Percentiles rank a stretch among this genome's conserved stretches.
Conservation (phyloP, 2,113 vertebrate species). For the Syngnathoides biaculeatus region DNA sequence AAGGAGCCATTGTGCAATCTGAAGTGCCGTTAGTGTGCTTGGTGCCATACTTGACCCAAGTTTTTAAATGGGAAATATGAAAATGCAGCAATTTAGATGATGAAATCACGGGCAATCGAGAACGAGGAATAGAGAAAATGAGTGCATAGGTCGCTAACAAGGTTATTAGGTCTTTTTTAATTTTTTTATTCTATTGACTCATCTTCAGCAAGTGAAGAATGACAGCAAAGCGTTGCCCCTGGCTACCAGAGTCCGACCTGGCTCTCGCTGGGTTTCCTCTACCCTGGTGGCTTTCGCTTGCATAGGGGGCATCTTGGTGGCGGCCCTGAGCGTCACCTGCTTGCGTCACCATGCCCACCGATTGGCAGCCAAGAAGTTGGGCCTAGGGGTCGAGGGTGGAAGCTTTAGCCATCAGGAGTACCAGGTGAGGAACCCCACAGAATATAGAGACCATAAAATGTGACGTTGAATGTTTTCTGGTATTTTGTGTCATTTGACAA, state of each 20-base stretch:
- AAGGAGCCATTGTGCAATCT: too few relatives aligned
- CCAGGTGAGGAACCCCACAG: constrained; percentile 75
- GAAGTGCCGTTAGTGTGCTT: too few relatives aligned
- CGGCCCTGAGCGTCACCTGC: constrained; percentile 78
- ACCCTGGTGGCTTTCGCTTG: constrained; percentile 84
- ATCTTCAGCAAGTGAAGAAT: constrained; percentile 50
- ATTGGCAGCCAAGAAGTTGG: constrained; percentile 85
- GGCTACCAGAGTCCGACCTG: constrained; percentile 60
- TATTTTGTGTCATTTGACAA: neutral
- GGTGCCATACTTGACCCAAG: too few relatives aligned
- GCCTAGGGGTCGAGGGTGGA: constrained; percentile 85
- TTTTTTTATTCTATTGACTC: neutral
- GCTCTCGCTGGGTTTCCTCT: constrained; percentile 82
- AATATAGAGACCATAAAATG: neutral
- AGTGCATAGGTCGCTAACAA: neutral
- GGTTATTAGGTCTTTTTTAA: neutral
- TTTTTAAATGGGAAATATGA: too few relatives aligned
- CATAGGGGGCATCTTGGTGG: constrained; percentile 80
- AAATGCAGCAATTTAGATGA: too few relatives aligned
- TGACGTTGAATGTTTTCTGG: neutral
- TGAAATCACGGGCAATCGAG: neutral
- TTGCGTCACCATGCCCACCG: constrained; percentile 83
- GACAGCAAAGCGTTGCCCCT: constrained; percentile 69
- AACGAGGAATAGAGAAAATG: neutral
- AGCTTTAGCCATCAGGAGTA: constrained; percentile 88